A percentile compares a stretch with the other conserved stretches of the same genome.
phyloP scores from a whole-genome alignment of 2,888 invertebrate genomes.

The Marronus borbonicus region DNA sequence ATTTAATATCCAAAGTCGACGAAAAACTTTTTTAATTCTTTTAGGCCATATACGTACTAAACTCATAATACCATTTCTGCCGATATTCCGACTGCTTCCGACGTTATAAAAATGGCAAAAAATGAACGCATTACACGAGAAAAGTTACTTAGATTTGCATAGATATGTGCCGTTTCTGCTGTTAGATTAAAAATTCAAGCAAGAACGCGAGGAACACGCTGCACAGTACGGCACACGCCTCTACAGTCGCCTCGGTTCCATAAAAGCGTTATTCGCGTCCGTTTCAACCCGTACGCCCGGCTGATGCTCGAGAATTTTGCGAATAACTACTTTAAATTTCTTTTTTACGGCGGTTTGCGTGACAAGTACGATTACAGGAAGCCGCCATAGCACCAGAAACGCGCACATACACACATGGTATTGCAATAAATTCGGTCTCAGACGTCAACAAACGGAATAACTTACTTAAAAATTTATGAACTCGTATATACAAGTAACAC shows the following conservation, averaged over 20 bases:
- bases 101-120: too few species aligned
- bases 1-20: too few species aligned
- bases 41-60: too few species aligned
- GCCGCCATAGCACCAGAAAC: neutral
- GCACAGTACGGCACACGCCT: neutral
- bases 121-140: neutral
- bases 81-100: too few species aligned
- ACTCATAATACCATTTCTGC: too few species aligned
- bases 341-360: constrained; percentile 19
- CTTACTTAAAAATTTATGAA: constrained; percentile 7
- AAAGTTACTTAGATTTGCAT: constrained; percentile 17
- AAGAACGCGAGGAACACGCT: neutral
- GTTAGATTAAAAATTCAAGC: constrained; percentile 35
- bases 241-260: neutral
- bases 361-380: constrained; percentile 26
- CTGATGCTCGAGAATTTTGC: constrained; percentile 24
- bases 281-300: neutral
- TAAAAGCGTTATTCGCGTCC: neutral
- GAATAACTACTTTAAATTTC: constrained; percentile 26
- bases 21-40: too few species aligned
- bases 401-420: neutral
- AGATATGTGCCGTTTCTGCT: constrained; percentile 13
- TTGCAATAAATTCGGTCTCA: neutral
- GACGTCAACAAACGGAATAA: constrained; percentile 6
- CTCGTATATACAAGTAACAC: neutral